Conservation (phyloP, 2,113 vertebrate genomes). For the Saguinus imperator region DNA sequence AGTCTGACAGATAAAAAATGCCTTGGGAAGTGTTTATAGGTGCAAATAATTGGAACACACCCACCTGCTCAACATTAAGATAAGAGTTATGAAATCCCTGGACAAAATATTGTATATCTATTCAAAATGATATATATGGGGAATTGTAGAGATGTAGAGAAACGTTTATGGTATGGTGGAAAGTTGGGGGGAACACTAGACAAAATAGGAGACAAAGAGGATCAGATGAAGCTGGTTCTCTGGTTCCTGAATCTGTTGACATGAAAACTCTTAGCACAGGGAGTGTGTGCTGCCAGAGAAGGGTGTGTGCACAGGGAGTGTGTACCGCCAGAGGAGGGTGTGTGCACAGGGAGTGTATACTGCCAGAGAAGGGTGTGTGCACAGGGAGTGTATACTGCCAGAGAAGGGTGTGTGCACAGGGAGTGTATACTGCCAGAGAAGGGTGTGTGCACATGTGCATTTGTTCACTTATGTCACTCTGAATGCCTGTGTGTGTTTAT, state of each 20-base stretch:
- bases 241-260: background rate
- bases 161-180: background rate
- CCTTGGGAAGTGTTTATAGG: no score
- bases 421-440: accelerated
- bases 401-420: no score
- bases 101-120: background rate
- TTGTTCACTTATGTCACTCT: background rate
- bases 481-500: background rate
- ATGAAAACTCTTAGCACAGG: background rate
- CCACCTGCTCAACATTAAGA: background rate
- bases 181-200: background rate
- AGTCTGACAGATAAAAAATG: background rate
- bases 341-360: no score
- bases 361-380: no score
- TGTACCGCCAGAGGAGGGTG: accelerated
- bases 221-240: background rate
- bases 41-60: background rate
- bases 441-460: no score
- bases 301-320: no score
- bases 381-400: background rate
- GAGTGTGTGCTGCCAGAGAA: accelerated
- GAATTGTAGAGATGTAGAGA: background rate
- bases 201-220: background rate
- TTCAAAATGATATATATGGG: background rate
- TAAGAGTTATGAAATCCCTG: background rate